Evolutionary conservation across 2,888 invertebrate genomes (phyloP).

Genomic region (Temnothorax ravouxi): DNA sequence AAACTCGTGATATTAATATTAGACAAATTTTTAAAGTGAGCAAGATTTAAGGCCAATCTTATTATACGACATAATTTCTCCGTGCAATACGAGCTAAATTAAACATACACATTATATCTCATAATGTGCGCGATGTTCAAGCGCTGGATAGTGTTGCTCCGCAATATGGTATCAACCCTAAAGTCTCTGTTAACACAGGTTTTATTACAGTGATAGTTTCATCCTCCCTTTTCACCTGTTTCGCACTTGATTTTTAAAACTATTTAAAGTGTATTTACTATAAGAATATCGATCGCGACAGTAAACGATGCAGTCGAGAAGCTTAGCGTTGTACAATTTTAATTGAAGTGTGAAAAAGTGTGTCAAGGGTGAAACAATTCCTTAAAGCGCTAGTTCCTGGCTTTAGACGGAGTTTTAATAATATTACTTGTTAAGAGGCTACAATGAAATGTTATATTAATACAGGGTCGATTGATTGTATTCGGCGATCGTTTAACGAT

Average conservation of each 20-base stretch:
- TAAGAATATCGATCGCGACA: not conserved
- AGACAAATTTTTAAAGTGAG: slow-evolving; percentile 32
- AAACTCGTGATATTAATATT: slow-evolving; percentile 54
- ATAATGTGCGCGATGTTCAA: slow-evolving; percentile 16
- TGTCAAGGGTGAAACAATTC: slow-evolving; percentile 58
- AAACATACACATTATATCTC: slow-evolving; percentile 19
- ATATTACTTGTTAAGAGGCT: slow-evolving; percentile 72
- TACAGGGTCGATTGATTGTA: slow-evolving; percentile 73
- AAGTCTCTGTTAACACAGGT: slow-evolving; percentile 36
- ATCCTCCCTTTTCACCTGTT: slow-evolving; percentile 60
- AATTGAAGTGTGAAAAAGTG: slow-evolving; percentile 54
- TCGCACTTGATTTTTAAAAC: slow-evolving; percentile 54
- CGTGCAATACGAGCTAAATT: slow-evolving; percentile 6
- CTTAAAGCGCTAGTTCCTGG: slow-evolving; percentile 71
- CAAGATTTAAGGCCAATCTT: slow-evolving; percentile 28
- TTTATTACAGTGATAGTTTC: slow-evolving; percentile 58
- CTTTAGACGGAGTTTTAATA: slow-evolving; percentile 55
- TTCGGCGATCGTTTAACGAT: slow-evolving; percentile 60
- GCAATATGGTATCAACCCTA: slow-evolving; percentile 2
- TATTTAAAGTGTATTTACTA: slow-evolving; percentile 31
- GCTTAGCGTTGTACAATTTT: slow-evolving; percentile 34
- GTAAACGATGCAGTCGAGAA: not conserved
- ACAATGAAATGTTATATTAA: slow-evolving; percentile 63
- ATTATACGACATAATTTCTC: slow-evolving; percentile 12
- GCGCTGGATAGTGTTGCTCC: slow-evolving; percentile 45